Evolutionary conservation across 2,797 vertebrate species (phyloP), one percentile per base, ranked within the genome.

Genomic region (Sebastes steindachneri): DNA sequence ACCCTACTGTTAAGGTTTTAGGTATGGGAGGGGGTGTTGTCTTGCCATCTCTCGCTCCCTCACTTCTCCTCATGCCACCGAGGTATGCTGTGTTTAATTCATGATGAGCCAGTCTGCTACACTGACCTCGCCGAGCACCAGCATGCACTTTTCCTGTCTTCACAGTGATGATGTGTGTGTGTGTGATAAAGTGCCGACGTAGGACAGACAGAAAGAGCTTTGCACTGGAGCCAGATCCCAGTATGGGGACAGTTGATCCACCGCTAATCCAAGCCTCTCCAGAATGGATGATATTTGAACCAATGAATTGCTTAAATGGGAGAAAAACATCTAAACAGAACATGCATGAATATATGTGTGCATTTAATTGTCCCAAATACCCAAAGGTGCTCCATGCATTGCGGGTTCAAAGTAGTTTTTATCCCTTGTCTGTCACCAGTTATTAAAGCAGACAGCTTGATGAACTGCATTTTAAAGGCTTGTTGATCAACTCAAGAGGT

Each of bases 191-290:
- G 83, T 77, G 75, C 77, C 85, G 69, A 75, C 88, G 76, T 3
- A 11, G 58, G 29, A 67, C 66, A 73, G 73, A 65, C 75, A 5
- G 74, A 84, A 70, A 68, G 53, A 55, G 64, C 45, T 58, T 63
- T 48, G 63, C 28, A 29, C 45, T 19, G 69, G 71, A 89, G 88
- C 77, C 87, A 75, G 87, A 86, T 83, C 70, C 88, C 75, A 76
- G 66, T 71, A 64, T 84, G 80, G 86, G 77, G 81, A 86, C 82
- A 77, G 83, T 60, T 87, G 85, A 93, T 91, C 86, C 88, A 82
- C 73, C 66, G 54, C 68, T 92, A 92, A 93, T 89, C 91, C 77
- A 35, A 70, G 9, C 78, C 80, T 77, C 79, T 78, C 79, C 64
- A 85, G 72, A 87, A 80, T 31, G 65, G 82, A 75, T 85, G 76